Evolutionary conservation across 1,140 invertebrate species (phyloP), one percentile per base, ranked within the genome.

Genomic region (Drosophila chauvacae): DNA sequence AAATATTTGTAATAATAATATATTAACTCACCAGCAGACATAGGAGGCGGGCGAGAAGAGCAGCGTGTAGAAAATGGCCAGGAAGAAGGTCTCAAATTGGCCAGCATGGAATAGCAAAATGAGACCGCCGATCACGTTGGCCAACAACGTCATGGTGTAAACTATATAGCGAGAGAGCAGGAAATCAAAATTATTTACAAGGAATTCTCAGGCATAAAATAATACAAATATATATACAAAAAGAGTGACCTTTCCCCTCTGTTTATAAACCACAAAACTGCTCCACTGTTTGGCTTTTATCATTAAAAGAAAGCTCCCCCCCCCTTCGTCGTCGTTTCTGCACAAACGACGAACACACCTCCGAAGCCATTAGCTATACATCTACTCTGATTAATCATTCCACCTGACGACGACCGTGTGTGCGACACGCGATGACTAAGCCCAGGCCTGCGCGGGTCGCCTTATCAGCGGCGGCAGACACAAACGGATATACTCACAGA

Each of bases 11-110:
- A 26, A 26, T 26, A 26, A 26, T 3, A 26, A 0, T 26, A 26
- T 26, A 6, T 5, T 4, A 23, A 97, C 82, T 83, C 71, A 98
- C 99, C 99, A 99, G 93, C 98, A 99, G 7, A 99, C 93, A 93
- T 99, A 99, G 45, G 99, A 99, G 93, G 98, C 97, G 26, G 99
- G 99, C 13, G 97, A 98, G 92, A 99, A 98, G 10, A 99, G 93
- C 26, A 98, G 81, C 60, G 98, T 95, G 94, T 98, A 99, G 20
- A 99, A 94, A 62, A 99, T 95, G 44, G 97, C 95, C 51, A 99
- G 94, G 64, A 97, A 97, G 93, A 99, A 98, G 50, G 96, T 96
- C n/a, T 95, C 94, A 68, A 96, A 95, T 3, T 95, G 93, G n/a
- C 93, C 92, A n/a, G 79, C 91, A 39, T 93, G 92, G 55, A 97